Conservation (phyloP, 2,113 vertebrate species). For the Chauna torquata region DNA sequence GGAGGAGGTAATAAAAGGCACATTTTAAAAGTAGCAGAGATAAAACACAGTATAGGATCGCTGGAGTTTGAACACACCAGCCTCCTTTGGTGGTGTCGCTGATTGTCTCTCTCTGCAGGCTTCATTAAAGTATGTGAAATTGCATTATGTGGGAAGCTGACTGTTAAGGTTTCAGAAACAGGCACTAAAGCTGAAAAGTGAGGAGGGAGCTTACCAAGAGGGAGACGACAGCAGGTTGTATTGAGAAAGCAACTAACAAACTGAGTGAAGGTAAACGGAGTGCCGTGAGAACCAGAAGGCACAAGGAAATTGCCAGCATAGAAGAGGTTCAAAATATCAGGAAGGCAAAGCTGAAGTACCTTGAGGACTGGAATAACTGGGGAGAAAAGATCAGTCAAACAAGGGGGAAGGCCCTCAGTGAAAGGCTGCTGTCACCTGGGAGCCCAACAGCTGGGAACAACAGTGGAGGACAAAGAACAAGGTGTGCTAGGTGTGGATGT, state of each 20-base stretch:
- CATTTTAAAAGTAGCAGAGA: not conserved
- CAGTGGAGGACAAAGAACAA: not conserved
- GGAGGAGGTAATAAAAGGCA: not conserved
- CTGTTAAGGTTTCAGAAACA: not conserved
- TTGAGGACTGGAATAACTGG: not conserved
- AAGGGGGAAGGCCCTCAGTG: not conserved
- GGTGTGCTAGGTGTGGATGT: not conserved
- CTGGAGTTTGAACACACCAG: not conserved
- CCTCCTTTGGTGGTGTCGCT: not conserved
- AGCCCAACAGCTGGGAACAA: not conserved
- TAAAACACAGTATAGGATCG: not conserved
- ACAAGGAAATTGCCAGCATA: not conserved
- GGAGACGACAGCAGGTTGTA: not conserved
- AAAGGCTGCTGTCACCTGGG: not conserved
- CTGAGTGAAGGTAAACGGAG: not conserved
- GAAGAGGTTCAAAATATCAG: not conserved
- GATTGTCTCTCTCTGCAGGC: not conserved
- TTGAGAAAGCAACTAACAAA: not conserved
- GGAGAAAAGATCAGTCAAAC: not conserved
- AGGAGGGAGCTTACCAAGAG: not conserved
- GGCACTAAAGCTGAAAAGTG: not conserved
- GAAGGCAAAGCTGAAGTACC: not conserved
- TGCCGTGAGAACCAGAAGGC: not conserved
- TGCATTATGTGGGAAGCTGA: not conserved
- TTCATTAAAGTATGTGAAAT: not conserved